These are phyloP conservation scores for Ficedula albicollis DNA, from an alignment of 2,797 vertebrate genomes.

Conservation along the genomic window DNA sequence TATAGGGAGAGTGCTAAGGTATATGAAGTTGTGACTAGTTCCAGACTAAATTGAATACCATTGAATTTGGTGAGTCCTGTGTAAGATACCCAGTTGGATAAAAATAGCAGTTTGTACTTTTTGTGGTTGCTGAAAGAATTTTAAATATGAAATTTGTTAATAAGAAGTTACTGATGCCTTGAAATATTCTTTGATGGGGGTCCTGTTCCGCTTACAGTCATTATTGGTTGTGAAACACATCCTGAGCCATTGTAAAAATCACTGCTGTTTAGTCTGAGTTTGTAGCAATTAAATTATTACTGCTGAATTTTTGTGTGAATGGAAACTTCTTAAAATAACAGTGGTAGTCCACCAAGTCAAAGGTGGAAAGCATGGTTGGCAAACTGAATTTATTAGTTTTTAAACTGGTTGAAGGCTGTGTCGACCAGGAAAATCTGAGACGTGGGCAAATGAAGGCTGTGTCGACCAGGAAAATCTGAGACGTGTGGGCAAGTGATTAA, in stretches of 20 bases:
- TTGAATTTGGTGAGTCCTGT: background rate
- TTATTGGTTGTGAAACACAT: background rate
- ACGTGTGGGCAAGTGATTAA: fast-evolving
- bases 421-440: background rate
- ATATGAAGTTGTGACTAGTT: background rate
- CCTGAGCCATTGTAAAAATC: fast-evolving
- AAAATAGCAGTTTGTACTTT: background rate
- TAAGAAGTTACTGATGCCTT: background rate
- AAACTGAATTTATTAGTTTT: background rate
- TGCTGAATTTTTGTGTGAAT: background rate
- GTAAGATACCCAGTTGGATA: background rate
- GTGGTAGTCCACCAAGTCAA: background rate
- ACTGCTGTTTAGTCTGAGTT: background rate
- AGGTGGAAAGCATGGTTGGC: background rate
- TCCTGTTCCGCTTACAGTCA: background rate
- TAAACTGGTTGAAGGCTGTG: background rate
- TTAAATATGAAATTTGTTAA: background rate
- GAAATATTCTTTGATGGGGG: background rate
- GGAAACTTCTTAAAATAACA: background rate
- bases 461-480: background rate
- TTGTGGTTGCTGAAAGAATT: background rate
- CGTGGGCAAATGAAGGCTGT: fast-evolving
- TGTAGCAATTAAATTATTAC: background rate
- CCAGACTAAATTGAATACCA: background rate
- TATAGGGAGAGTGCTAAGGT: background rate